Evolutionary conservation across 53 echinoderm and acorn worm genomes (phyloP), one percentile per base, ranked within the genome.

Genomic region (Mesocentrotus franciscanus): DNA sequence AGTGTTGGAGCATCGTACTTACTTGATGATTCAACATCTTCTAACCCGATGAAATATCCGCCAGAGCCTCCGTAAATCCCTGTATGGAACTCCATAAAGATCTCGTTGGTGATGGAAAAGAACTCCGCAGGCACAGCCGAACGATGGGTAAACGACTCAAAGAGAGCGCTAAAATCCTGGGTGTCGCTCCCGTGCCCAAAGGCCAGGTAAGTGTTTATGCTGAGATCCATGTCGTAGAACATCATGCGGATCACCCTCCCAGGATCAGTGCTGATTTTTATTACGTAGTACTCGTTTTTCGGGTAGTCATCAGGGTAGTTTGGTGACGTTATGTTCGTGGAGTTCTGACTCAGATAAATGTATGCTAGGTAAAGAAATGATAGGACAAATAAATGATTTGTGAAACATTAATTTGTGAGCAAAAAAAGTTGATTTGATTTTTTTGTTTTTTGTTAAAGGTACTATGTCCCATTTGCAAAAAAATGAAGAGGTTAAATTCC

Each of bases 241-340:
- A 33, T 84, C 20, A 84, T 35, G 24, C 61, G 94, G n/a, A 94
- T 81, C 20, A 94, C 60, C 6, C 33, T 22, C 39, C 94, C 85
- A 8, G 94, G 94, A 29, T 94, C 94, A 39, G 94, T 94, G 15
- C 57, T 20, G 85, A 94, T 26, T 71, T 57, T 39, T n/a, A 24
- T 78, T 11, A 32, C 32, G 0, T 42, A 24, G 78, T 93, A 93
- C 4, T 76, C 78, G 26, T 93, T 93, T n/a, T 56, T 11, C 10
- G 76, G 78, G 93, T 93, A 93, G 9, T 56, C 57, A 9, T 27
- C n/a, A 18, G 93, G 93, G 93, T 93, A 93, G 78, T 76, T 76
- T 35, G 20, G 11, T 34, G 93, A 93, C 7, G 93, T 75, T 27
- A 93, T 93, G 60, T 93, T 93, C 13, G 59, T 93, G 10, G 57